These are phyloP conservation scores for Etia nguti DNA, from an alignment of 2,113 vertebrate species.

Conservation along the genomic window DNA sequence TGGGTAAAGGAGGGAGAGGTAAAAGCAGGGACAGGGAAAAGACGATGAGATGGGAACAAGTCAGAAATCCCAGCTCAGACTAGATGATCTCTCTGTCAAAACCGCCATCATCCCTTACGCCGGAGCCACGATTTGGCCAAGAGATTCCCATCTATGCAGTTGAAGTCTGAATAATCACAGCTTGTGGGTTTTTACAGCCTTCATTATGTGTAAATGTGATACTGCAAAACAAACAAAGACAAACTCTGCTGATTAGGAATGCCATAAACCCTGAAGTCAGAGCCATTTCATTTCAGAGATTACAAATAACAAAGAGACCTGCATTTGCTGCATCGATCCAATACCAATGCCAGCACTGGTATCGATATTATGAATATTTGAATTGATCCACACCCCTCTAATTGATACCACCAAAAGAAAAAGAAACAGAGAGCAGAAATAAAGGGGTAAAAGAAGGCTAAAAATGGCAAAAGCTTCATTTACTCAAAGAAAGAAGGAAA, in stretches of 20 bases:
- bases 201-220: background rate
- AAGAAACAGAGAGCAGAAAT: background rate
- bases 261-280: background rate
- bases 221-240: background rate
- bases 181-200: background rate
- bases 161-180: background rate
- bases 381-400: background rate
- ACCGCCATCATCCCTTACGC: background rate
- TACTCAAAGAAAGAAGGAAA: background rate
- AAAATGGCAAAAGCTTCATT: background rate
- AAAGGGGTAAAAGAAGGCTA: background rate
- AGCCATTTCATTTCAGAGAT: background rate
- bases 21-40: background rate
- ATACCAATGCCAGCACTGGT: background rate
- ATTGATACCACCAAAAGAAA: background rate
- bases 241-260: background rate
- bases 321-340: background rate
- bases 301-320: background rate
- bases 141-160: background rate
- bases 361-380: background rate
- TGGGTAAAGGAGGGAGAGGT: background rate
- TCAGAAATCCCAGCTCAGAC: background rate
- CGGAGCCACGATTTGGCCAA: background rate
- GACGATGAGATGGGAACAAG: background rate
- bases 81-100: background rate